These are phyloP conservation scores for Melanchra persicariae DNA, from an alignment of 2,888 invertebrate genomes.

Conservation along the genomic window DNA sequence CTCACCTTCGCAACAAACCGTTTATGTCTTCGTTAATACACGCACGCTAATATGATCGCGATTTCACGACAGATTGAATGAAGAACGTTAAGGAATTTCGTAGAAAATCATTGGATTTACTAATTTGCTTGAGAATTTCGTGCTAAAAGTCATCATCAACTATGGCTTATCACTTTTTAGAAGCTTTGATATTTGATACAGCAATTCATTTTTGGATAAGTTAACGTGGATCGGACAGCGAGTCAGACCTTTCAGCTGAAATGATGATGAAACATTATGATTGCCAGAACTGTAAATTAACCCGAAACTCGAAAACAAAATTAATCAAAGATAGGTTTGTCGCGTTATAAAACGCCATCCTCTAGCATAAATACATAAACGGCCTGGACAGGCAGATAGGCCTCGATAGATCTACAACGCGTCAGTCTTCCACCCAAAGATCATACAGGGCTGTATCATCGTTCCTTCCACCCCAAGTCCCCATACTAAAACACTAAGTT, in stretches of 20 bases:
- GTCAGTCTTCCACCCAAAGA: background rate
- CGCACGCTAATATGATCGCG: conserved; percentile 32
- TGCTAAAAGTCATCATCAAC: background rate
- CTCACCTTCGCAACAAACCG: conserved; percentile 58
- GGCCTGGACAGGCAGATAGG: background rate
- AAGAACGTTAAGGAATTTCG: conserved; percentile 4
- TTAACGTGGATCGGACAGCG: too few relatives aligned
- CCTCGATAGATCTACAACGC: background rate
- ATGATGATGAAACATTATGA: background rate
- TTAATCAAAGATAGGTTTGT: background rate
- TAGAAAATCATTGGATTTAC: conserved; percentile 16
- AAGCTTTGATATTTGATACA: background rate
- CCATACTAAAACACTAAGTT: conserved; percentile 20
- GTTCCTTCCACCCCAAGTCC: too few relatives aligned
- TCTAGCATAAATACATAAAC: background rate
- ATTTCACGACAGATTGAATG: conserved; percentile 38
- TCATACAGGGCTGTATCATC: too few relatives aligned
- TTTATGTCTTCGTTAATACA: conserved; percentile 41
- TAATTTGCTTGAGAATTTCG: background rate
- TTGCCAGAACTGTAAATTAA: background rate
- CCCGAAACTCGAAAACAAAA: background rate
- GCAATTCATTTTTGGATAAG: background rate
- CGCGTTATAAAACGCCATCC: background rate
- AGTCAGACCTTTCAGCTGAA: background rate
- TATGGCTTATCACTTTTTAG: background rate